These are phyloP conservation scores for Acronicta leporina DNA, from an alignment of 2,888 invertebrate species.

Conservation along the genomic window DNA sequence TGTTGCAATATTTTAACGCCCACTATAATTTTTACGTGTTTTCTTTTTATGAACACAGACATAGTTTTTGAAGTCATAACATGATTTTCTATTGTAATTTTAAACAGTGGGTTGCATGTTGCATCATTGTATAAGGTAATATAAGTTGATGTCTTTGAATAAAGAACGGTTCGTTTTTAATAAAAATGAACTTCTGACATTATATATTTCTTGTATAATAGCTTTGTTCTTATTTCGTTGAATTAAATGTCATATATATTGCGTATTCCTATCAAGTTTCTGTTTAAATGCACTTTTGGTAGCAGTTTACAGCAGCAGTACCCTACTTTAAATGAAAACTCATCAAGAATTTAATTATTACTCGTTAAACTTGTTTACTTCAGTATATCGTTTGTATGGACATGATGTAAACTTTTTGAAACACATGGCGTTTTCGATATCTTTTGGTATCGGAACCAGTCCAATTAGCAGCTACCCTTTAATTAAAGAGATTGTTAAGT, in stretches of 20 bases:
- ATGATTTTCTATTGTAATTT: slow-evolving; percentile 36
- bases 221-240: background rate
- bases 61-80: slow-evolving; percentile 26
- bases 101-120: slow-evolving; percentile 23
- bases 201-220: background rate
- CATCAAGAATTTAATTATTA: slow-evolving; percentile 17
- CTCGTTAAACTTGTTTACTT: slow-evolving; percentile 8
- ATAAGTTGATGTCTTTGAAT: background rate
- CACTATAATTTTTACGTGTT: slow-evolving; percentile 38
- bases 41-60: slow-evolving; percentile 34
- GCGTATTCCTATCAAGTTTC: background rate
- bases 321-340: slow-evolving; percentile 13
- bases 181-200: background rate
- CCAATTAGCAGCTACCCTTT: slow-evolving; percentile 57
- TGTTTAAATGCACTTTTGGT: slow-evolving; percentile 1
- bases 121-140: background rate
- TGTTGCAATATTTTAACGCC: slow-evolving; percentile 51
- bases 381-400: slow-evolving; percentile 14
- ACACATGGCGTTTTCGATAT: slow-evolving; percentile 42
- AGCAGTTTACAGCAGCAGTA: too few species aligned
- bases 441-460: slow-evolving; percentile 48
- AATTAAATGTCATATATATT: background rate
- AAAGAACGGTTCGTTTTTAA: background rate
- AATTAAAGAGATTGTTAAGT: slow-evolving; percentile 54
- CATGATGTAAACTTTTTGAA: slow-evolving; percentile 23